Percentiles rank a stretch among this genome's conserved stretches.
Evolutionary conservation across 1,140 invertebrate species (phyloP).

Genomic region (Papilio helenus): DNA sequence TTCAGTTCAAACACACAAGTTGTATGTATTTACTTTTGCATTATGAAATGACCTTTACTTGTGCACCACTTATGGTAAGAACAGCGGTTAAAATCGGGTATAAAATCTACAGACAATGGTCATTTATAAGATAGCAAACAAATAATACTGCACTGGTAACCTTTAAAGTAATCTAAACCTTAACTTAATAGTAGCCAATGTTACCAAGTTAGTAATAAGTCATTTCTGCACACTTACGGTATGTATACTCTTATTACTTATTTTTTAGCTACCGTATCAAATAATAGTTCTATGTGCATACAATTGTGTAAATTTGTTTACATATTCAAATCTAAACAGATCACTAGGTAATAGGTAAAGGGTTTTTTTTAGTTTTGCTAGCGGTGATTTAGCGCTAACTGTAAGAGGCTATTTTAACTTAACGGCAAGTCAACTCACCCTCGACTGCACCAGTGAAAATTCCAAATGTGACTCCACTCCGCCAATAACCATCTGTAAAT

Average conservation of each 20-base stretch:
- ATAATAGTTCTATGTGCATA: background rate
- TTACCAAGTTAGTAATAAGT: background rate
- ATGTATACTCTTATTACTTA: too few species aligned
- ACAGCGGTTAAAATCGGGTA: conserved; percentile 1
- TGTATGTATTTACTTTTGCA: conserved; percentile 27
- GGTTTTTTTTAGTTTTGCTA: conserved; percentile 53
- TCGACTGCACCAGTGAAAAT: too few species aligned
- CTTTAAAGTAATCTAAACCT: background rate
- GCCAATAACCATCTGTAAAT: too few species aligned
- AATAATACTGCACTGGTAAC: background rate
- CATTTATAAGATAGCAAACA: background rate
- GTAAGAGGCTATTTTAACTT: conserved; percentile 58
- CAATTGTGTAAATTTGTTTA: background rate
- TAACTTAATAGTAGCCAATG: background rate
- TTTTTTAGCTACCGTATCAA: background rate
- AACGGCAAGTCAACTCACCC: too few species aligned
- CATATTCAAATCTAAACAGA: conserved; percentile 7
- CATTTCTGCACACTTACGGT: too few species aligned
- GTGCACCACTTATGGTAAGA: conserved; percentile 16
- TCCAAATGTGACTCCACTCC: too few species aligned
- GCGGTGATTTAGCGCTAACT: conserved; percentile 49
- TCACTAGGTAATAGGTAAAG: conserved; percentile 25
- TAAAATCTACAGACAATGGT: conserved; percentile 13
- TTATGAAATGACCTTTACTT: conserved; percentile 33
- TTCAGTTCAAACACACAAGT: conserved; percentile 29